Conservation (phyloP, 1,140 invertebrate species). For the Drosophila punjabiensis region DNA sequence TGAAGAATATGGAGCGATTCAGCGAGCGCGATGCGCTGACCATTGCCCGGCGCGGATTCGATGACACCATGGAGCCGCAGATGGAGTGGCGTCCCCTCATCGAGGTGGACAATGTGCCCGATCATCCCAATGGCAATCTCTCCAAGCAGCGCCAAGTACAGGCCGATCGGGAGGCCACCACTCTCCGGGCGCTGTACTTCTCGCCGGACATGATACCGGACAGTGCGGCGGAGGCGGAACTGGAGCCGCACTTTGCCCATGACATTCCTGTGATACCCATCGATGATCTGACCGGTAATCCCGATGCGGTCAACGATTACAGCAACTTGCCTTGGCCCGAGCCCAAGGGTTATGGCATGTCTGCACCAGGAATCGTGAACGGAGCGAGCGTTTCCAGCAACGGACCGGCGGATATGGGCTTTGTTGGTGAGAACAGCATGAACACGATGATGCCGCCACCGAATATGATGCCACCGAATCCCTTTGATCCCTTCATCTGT, state of each 20-base stretch:
- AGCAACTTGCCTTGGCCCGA: constrained; percentile 92
- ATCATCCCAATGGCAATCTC: constrained; percentile 89
- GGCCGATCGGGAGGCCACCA: constrained; percentile 92
- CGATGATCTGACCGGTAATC: constrained; percentile 93
- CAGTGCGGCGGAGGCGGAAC: constrained; percentile 93
- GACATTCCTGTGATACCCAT: constrained; percentile 94
- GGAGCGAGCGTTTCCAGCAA: not conserved
- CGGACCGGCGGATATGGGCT: constrained; percentile 35
- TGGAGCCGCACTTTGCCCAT: constrained; percentile 90
- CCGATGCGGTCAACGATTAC: constrained; percentile 92
- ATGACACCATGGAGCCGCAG: constrained; percentile 92
- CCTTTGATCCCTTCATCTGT: constrained; percentile 68
- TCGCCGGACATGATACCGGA: constrained; percentile 94
- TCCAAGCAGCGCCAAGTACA: constrained; percentile 95
- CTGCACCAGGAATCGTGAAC: constrained; percentile 48
- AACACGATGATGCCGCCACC: constrained; percentile 12
- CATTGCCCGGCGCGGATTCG: constrained; percentile 90
- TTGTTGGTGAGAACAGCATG: constrained; percentile 31
- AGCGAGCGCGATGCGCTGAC: constrained; percentile 94
- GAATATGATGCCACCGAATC: constrained; percentile 86
- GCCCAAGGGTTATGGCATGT: constrained; percentile 88
- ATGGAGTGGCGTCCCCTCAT: constrained; percentile 90
- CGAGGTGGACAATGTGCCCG: constrained; percentile 88
- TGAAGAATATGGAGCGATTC: constrained; percentile 95
- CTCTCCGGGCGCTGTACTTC: constrained; percentile 94